Evolutionary conservation across 2,113 vertebrate species (phyloP).

Genomic region (Micronisus gabar): DNA sequence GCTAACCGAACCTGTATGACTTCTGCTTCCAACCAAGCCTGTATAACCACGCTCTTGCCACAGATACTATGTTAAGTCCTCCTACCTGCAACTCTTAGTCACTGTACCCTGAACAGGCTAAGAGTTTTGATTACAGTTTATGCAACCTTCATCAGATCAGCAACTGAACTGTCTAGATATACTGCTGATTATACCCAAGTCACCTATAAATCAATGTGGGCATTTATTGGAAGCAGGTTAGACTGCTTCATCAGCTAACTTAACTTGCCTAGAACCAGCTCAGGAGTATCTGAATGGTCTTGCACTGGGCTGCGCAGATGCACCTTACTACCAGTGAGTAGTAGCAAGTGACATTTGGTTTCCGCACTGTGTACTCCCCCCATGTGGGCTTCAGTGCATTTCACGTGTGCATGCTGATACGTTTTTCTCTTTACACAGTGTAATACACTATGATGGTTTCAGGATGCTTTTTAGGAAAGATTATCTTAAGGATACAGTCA

Average conservation of each 20-base stretch:
- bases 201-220: neutral
- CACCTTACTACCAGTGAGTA: neutral
- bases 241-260: neutral
- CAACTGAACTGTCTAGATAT: neutral
- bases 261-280: neutral
- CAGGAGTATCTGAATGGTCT: neutral
- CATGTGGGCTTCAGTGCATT: neutral
- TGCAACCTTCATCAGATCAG: neutral
- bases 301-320: accelerated
- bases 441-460: neutral
- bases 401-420: neutral
- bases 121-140: neutral
- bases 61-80: neutral
- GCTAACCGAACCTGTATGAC: neutral
- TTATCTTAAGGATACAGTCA: neutral
- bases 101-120: neutral
- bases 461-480: neutral
- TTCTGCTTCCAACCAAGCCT: neutral
- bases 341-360: neutral
- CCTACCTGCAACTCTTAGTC: neutral
- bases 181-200: neutral
- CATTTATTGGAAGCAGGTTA: neutral
- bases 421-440: neutral
- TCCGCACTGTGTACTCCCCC: neutral
- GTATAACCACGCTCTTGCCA: neutral